Conservation (phyloP, 2,113 vertebrate species). For the Psittacara wagleri region DNA sequence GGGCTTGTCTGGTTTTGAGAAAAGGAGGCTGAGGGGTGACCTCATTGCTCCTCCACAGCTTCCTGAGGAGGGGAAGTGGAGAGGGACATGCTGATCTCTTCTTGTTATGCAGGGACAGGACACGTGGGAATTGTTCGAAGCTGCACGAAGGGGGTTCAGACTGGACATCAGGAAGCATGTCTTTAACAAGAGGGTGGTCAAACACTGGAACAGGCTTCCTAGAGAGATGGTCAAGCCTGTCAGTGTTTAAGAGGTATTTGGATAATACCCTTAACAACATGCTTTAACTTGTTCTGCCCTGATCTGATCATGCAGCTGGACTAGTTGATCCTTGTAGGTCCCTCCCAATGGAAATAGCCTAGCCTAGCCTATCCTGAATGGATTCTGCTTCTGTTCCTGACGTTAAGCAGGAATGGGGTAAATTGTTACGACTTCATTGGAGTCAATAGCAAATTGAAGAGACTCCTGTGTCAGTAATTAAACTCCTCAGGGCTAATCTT, state of each 20-base stretch:
- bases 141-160: background rate
- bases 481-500: conserved; percentile 26
- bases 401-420: background rate
- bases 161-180: background rate
- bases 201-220: background rate
- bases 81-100: background rate
- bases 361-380: background rate
- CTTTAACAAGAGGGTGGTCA: background rate
- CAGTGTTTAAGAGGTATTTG: background rate
- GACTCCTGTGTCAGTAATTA: background rate
- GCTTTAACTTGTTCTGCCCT: background rate
- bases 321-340: background rate
- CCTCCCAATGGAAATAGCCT: background rate
- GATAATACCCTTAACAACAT: background rate
- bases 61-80: background rate
- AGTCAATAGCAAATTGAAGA: conserved; percentile 38
- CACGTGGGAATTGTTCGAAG: accelerated
- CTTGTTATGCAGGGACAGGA: background rate
- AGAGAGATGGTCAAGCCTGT: background rate
- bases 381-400: background rate
- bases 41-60: background rate
- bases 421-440: background rate
- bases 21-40: background rate
- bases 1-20: background rate
- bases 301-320: background rate